Conservation (phyloP, 2,113 vertebrate species). For the Prolemur simus region DNA sequence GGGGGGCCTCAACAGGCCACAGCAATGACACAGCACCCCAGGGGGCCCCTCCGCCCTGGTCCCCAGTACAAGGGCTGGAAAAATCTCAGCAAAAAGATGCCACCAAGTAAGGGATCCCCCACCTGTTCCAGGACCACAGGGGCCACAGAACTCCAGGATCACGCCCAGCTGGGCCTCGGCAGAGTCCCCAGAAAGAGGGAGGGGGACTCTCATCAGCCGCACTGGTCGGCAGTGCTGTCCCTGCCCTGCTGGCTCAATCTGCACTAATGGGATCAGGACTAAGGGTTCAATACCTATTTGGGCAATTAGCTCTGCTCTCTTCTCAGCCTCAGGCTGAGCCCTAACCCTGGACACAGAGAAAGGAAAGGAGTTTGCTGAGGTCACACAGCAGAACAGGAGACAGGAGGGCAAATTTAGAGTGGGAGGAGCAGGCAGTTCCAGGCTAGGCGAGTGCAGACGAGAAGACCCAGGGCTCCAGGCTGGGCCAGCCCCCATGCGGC, state of each 20-base stretch:
- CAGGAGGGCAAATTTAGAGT: background rate
- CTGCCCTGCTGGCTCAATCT: slow-evolving; percentile 38
- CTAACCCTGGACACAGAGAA: slow-evolving; percentile 2
- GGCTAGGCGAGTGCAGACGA: background rate
- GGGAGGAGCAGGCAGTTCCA: background rate
- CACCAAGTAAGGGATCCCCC: background rate
- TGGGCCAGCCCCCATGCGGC: background rate
- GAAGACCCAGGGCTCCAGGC: background rate
- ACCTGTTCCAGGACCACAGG: background rate
- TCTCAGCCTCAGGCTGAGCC: slow-evolving; percentile 38
- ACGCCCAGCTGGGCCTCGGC: background rate
- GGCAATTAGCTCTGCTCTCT: slow-evolving; percentile 71
- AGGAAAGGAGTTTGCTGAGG: slow-evolving; percentile 21
- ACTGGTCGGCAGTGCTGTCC: background rate
- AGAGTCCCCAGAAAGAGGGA: background rate
- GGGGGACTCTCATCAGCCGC: slow-evolving; percentile 4
- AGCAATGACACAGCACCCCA: too few species aligned
- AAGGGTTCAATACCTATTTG: slow-evolving; percentile 71
- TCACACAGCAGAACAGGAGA: background rate
- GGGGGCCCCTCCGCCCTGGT: background rate
- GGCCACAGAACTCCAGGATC: background rate
- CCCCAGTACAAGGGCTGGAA: background rate
- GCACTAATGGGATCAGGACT: slow-evolving; percentile 74
- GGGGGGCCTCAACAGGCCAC: background rate
- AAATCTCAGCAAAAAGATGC: background rate